Percentiles rank a stretch among this genome's conserved stretches.
Evolutionary conservation across 2,113 vertebrate genomes (phyloP).

Genomic region (Lutjanus erythropterus): DNA sequence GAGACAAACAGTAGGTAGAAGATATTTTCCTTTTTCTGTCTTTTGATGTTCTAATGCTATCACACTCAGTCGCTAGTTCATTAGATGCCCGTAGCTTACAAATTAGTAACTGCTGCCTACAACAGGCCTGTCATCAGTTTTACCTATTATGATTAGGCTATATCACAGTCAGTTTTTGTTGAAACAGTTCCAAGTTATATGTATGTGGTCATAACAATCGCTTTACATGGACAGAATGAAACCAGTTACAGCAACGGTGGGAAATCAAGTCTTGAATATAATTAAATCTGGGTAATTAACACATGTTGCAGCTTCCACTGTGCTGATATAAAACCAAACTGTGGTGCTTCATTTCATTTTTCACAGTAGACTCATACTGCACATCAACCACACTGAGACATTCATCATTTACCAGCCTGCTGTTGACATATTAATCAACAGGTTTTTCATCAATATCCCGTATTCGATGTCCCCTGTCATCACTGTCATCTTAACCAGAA

Average conservation of each 20-base stretch:
- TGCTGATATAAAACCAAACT: slow-evolving; percentile 16
- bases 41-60: background rate
- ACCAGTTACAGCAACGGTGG: background rate
- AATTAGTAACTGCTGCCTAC: background rate
- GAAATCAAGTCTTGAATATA: slow-evolving; percentile 4
- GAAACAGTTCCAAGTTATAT: background rate
- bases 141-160: no score
- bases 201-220: background rate
- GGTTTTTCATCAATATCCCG: slow-evolving; percentile 66
- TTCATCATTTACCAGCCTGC: slow-evolving; percentile 42
- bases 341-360: slow-evolving; percentile 16
- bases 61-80: background rate
- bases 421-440: slow-evolving; percentile 59
- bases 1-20: background rate
- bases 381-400: slow-evolving; percentile 20
- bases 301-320: slow-evolving; percentile 3
- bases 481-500: slow-evolving; percentile 69
- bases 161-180: background rate
- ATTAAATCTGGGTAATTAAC: background rate
- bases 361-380: slow-evolving; percentile 7
- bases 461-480: slow-evolving; percentile 60
- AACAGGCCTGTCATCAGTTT: background rate
- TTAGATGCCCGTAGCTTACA: background rate
- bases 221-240: background rate
- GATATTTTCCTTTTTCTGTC: background rate